Evolutionary conservation across 2,113 vertebrate species (phyloP), one percentile per base, ranked within the genome.

Genomic region (Lepus americanus): DNA sequence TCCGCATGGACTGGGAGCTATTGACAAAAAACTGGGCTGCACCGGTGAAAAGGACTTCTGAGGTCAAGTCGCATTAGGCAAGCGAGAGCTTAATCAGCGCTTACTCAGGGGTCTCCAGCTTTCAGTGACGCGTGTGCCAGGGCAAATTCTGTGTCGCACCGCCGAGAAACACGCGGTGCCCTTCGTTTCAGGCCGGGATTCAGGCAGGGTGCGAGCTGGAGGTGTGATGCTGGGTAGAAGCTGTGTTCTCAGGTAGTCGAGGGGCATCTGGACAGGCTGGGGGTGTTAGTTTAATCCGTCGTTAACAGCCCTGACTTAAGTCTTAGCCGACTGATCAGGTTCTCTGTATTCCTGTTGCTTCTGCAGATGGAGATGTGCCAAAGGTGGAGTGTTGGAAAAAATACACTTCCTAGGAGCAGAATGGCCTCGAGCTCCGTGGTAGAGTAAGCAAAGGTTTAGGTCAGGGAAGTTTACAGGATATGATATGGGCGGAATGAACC

Each of bases 221-320:
- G 59, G 66, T 13, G 4, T 12, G 3, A 6, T 0, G 10, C 2
- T 0, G 8, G 8, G 20, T 2, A 22, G 31, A 22, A 7, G 13
- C 27, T 25, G 0, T 8, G 25, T 8, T 5, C 36, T 19, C 80
- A 29, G 27, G 51, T 25, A 69, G 29, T 23, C 3, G 11, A 12
- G 23, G 39, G 12, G 13, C 53, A 44, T 44, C 44, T 0, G 3
- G 33, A 20, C 19, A 19, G 19, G 25, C 39, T 31, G 5, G 7
- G 36, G 19, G 10, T 2, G 23, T 14, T 20, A 51, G 39, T 20
- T 16, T 14, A 12, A 49, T 4, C 61, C 14, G 8, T 27, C 31
- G 14, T 16, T 39, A 6, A 7, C 3, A 25, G 49, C n/a, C n/a
- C 20, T 31, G 44, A 59, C 23, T 13, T n/a, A 7, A 22, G 67